Evolutionary conservation across 2,113 vertebrate species (phyloP), one percentile per base, ranked within the genome.

Genomic region (Harpagus bidentatus): DNA sequence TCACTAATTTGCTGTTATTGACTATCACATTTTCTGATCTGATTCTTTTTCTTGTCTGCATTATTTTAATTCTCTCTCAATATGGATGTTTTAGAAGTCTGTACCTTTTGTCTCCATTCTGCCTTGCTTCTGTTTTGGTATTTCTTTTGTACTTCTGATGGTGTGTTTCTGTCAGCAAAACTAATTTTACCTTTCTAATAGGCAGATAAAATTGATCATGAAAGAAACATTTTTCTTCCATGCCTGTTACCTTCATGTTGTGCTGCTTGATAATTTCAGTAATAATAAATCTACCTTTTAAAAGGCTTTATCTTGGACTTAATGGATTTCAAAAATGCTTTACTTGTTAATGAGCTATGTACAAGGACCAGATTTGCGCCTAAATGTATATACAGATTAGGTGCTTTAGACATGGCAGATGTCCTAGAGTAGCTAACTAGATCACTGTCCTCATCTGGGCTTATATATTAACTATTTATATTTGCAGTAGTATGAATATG

Each of bases 341-440:
- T 95, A 43, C 52, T 95, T 95, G 63, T 86, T 96, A 95, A 96
- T 93, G 78, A 95, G 63, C 55, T 96, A 45, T 59, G 34, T 94
- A 70, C 32, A 66, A 91, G 79, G 58, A 87, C 62, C 81, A 95
- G 87, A 94, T 94, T 95, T 97, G 66, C 93, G 34, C 82, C 38
- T 83, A 70, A 93, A 89, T 88, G 20, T 72, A 45, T 96, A 32
- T 65, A 83, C 38, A 88, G 89, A 88, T 95, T 81, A 95, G 36
- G n/a, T 88, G 18, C 32, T 90, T 95, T 79, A 93, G 70, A 87
- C 58, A 48, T 70, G 71, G 81, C 85, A 95, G 96, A 87, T 97
- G 91, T 94, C 73, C 62, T 87, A 83, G 38, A 71, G 82, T 77
- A 84, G 72, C 42, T 88, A 86, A 91, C 19, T 15, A 95, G 88